Evolutionary conservation across 2,888 invertebrate species (phyloP).

Genomic region (Margaritifera margaritifera): DNA sequence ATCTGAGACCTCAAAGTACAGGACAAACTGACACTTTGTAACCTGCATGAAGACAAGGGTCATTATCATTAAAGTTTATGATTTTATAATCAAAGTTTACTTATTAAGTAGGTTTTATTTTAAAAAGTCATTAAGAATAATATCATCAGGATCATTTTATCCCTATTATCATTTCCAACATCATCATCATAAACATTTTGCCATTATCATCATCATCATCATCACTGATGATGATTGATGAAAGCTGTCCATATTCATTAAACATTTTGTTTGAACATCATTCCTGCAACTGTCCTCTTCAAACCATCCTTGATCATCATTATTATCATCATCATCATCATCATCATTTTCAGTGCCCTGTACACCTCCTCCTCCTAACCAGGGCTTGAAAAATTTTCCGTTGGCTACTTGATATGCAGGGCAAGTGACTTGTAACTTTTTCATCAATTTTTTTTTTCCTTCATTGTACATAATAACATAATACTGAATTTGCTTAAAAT

Average conservation of each 20-base stretch:
- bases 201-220: not conserved
- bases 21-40: conserved; percentile 76
- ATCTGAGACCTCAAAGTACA: conserved; percentile 89
- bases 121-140: no score
- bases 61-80: not conserved
- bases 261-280: no score
- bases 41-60: conserved; percentile 40
- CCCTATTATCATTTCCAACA: no score
- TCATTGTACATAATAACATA: not conserved
- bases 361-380: not conserved
- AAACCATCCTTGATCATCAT: no score
- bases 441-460: not conserved
- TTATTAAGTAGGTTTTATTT: no score
- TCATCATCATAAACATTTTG: not conserved
- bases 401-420: not conserved
- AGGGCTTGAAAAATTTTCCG: not conserved
- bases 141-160: no score
- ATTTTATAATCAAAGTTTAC: no score
- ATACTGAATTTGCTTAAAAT: not conserved
- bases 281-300: no score
- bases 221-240: no score
- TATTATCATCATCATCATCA: not conserved
- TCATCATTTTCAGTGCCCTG: not conserved
- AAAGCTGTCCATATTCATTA: no score
- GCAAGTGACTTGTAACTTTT: not conserved